phyloP scores from a whole-genome alignment of 2,797 vertebrate species.

The Scomberomorus guttatus region DNA sequence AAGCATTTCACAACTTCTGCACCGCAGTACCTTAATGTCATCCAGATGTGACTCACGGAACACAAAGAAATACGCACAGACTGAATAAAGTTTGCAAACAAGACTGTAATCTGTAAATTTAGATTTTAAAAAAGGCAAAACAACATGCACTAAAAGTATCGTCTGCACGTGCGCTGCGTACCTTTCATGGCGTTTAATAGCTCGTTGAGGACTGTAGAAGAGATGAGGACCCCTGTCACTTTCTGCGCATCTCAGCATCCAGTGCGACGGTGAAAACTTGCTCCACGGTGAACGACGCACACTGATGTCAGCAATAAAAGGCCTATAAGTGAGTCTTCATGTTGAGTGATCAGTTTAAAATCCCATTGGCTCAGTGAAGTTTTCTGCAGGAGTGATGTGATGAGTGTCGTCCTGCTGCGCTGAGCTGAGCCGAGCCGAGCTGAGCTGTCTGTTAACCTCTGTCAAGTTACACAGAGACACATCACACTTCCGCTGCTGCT shows the following conservation, averaged over 20 bases:
- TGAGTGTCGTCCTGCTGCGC: constrained; percentile 43
- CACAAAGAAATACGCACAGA: constrained; percentile 26
- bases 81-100: not conserved
- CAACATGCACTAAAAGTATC: not conserved
- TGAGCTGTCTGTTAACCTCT: not conserved
- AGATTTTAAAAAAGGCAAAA: not conserved
- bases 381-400: constrained; percentile 46
- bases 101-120: not conserved
- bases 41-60: constrained; percentile 87
- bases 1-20: constrained; percentile 84
- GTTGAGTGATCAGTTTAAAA: constrained; percentile 58
- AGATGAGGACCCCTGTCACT: constrained; percentile 80
- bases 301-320: not conserved
- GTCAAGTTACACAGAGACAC: constrained; percentile 26
- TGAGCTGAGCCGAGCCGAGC: not conserved
- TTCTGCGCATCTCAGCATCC: constrained; percentile 83
- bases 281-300: constrained; percentile 15
- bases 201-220: constrained; percentile 73
- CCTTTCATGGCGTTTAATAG: constrained; percentile 86
- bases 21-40: constrained; percentile 86
- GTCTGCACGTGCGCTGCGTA: constrained; percentile 24
- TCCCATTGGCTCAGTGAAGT: constrained; percentile 63
- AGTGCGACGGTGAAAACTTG: constrained; percentile 53
- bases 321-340: constrained; percentile 50
- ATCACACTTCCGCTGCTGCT: constrained; percentile 16